Evolutionary conservation across 2,113 vertebrate genomes (phyloP).

Genomic region (Solea senegalensis): DNA sequence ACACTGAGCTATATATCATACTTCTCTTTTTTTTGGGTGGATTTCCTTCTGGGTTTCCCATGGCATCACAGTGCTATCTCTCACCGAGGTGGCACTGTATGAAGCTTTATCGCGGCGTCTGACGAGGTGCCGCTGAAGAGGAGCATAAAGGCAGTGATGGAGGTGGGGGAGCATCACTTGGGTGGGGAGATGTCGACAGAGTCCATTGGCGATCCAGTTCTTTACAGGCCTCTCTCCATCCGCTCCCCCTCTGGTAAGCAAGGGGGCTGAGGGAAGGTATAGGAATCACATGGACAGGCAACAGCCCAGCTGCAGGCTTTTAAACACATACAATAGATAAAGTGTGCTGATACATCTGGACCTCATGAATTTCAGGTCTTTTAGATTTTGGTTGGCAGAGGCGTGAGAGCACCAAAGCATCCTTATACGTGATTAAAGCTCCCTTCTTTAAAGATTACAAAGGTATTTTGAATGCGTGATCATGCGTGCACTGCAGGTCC

Average conservation of each 20-base stretch:
- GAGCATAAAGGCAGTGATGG: slow-evolving; percentile 4
- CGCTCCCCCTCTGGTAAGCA: slow-evolving; percentile 46
- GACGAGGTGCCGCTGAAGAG: slow-evolving; percentile 53
- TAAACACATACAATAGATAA: slow-evolving; percentile 73
- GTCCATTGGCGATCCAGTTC: slow-evolving; percentile 9
- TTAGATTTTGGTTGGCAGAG: slow-evolving; percentile 53
- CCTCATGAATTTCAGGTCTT: slow-evolving; percentile 63
- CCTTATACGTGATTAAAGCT: slow-evolving; percentile 57
- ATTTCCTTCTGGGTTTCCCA: slow-evolving; percentile 2
- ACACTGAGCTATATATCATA: slow-evolving; percentile 1
- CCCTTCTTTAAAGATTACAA: slow-evolving; percentile 50
- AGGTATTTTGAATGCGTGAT: slow-evolving; percentile 47
- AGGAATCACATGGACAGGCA: slow-evolving; percentile 40
- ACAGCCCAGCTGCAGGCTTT: slow-evolving; percentile 42
- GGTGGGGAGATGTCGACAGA: slow-evolving; percentile 50
- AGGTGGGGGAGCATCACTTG: slow-evolving; percentile 27
- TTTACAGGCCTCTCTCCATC: slow-evolving; percentile 22
- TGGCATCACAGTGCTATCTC: neutral
- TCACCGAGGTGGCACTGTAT: neutral
- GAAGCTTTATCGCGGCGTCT: slow-evolving; percentile 25
- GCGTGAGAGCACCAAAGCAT: slow-evolving; percentile 56
- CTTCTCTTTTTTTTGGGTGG: neutral
- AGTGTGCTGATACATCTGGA: slow-evolving; percentile 77
- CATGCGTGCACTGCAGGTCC: neutral
- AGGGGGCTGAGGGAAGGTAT: slow-evolving; percentile 34